Evolutionary conservation across 2,113 vertebrate genomes (phyloP).

Genomic region (Mormyrus iriodes): DNA sequence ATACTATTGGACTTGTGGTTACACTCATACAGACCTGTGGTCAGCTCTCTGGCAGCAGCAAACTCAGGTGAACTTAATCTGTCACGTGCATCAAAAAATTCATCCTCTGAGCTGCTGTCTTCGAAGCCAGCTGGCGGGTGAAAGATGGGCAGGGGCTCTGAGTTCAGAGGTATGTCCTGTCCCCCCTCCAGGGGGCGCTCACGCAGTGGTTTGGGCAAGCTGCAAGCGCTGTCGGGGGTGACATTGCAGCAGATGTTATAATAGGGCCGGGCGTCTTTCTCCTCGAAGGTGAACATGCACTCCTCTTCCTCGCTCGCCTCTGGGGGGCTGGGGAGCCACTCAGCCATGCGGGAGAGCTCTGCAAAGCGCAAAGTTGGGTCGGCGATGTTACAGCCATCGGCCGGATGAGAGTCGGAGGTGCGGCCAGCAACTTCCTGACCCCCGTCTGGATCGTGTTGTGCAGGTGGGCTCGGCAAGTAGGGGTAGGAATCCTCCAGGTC

Average conservation of each 20-base stretch:
- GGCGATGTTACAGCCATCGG: conserved; percentile 23
- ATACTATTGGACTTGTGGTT: not conserved
- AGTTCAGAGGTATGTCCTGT: not conserved
- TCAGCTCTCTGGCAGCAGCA: conserved; percentile 34
- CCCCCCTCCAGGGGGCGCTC: not conserved
- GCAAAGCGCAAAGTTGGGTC: conserved; percentile 63
- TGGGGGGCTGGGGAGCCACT: conserved; percentile 51
- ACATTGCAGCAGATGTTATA: conserved; percentile 72
- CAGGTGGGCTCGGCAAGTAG: conserved; percentile 29
- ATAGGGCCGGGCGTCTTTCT: conserved; percentile 59
- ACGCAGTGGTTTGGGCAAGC: conserved; percentile 33
- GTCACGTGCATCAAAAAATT: conserved; percentile 87
- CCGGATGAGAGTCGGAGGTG: not conserved
- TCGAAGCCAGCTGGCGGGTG: conserved; percentile 72
- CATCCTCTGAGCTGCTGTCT: conserved; percentile 90
- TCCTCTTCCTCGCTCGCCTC: conserved; percentile 56
- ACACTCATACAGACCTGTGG: conserved; percentile 46
- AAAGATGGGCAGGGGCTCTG: conserved; percentile 49
- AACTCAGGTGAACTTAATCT: conserved; percentile 65
- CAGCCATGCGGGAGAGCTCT: conserved; percentile 57
- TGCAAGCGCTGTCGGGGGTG: conserved; percentile 65
- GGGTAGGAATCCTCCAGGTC: conserved; percentile 44
- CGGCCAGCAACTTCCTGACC: not conserved
- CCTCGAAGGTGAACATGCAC: conserved; percentile 60
- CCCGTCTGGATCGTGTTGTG: conserved; percentile 19